Conservation (phyloP, 1,140 invertebrate genomes). For the Ctenoplectra terminalis region DNA sequence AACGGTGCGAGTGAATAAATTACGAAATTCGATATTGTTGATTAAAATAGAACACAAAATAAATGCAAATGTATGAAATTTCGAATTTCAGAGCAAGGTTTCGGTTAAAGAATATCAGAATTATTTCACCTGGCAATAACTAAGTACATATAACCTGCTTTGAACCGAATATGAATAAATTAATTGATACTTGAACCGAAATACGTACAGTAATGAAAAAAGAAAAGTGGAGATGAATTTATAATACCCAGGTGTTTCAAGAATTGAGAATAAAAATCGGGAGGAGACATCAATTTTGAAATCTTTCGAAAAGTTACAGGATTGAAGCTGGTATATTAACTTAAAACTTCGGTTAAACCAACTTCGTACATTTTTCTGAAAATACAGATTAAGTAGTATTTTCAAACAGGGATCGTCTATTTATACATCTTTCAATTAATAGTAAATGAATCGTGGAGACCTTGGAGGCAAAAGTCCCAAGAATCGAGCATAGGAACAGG, state of each 20-base stretch:
- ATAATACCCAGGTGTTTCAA: too few relatives aligned
- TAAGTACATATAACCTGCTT: too few relatives aligned
- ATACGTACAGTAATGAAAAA: too few relatives aligned
- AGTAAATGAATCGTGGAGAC: neutral
- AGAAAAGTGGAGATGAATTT: too few relatives aligned
- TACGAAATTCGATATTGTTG: neutral
- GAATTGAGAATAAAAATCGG: too few relatives aligned
- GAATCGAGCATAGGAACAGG: conserved; percentile 23
- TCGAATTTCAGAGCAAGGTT: too few relatives aligned
- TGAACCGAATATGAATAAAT: too few relatives aligned
- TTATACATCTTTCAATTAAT: conserved; percentile 21
- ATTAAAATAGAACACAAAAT: neutral
- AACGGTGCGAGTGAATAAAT: neutral
- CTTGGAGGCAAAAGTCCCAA: neutral
- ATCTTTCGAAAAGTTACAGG: too few relatives aligned
- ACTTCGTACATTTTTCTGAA: neutral
- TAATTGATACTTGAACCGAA: too few relatives aligned
- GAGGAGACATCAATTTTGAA: too few relatives aligned
- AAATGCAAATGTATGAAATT: neutral
- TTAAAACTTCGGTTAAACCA: neutral
- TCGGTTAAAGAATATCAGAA: neutral
- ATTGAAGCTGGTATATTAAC: too few relatives aligned
- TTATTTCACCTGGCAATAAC: neutral
- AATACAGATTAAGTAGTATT: neutral
- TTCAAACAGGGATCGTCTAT: neutral